Conservation (phyloP, 2,888 invertebrate genomes). For the Drosophila cracens region DNA sequence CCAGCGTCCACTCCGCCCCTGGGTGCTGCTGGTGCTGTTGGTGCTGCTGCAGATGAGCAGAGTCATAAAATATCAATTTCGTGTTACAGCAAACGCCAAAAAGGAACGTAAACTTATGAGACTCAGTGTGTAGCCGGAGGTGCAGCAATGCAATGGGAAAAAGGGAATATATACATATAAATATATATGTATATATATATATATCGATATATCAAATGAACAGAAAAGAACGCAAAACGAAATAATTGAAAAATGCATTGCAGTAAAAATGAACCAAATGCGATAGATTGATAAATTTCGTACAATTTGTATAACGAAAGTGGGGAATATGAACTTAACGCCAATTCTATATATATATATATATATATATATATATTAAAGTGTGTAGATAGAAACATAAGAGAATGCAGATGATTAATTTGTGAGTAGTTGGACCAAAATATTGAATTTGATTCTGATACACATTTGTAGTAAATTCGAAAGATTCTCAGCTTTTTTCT, state of each 20-base stretch:
- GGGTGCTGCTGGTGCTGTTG: background rate
- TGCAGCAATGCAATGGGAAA: conserved; percentile 18
- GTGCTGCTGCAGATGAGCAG: conserved; percentile 20
- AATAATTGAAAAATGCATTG: conserved; percentile 73
- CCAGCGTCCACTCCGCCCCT: background rate
- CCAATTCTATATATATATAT: conserved; percentile 10
- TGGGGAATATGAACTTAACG: conserved; percentile 25
- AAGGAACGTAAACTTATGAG: conserved; percentile 75
- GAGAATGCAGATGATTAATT: background rate
- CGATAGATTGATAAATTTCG: conserved; percentile 37
- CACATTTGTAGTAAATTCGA: background rate
- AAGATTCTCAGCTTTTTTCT: background rate
- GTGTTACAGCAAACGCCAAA: conserved; percentile 77
- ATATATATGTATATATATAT: conserved; percentile 14
- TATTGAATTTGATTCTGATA: background rate
- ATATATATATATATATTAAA: background rate
- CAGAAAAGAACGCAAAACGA: conserved; percentile 27
- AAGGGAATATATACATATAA: conserved; percentile 48
- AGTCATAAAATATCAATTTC: conserved; percentile 81
- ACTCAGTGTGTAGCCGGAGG: conserved; percentile 28
- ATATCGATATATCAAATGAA: conserved; percentile 52
- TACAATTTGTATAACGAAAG: conserved; percentile 48
- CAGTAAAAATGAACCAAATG: conserved; percentile 66
- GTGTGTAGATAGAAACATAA: background rate
- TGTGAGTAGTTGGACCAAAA: background rate